Conservation (phyloP, 1,140 invertebrate genomes). For the Colletes gigas region DNA sequence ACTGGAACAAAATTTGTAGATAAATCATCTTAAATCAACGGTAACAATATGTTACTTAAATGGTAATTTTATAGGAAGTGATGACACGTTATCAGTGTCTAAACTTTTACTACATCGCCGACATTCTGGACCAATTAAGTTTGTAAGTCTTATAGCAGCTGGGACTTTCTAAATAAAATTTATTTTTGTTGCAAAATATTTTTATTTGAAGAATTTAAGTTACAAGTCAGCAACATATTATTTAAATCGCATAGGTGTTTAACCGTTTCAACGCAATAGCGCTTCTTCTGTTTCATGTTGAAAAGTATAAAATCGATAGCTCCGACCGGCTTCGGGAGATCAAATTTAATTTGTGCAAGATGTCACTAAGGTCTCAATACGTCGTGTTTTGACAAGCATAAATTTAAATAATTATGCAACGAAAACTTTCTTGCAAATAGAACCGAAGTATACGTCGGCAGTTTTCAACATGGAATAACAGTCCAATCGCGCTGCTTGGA, state of each 20-base stretch:
- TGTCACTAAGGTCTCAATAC: too few species aligned
- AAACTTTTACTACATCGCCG: conserved; percentile 72
- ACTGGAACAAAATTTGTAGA: not conserved
- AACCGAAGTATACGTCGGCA: too few species aligned
- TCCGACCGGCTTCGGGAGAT: too few species aligned
- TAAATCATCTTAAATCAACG: conserved; percentile 5
- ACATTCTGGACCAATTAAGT: conserved; percentile 78
- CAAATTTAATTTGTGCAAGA: too few species aligned
- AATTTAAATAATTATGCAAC: too few species aligned
- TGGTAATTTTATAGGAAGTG: conserved; percentile 78
- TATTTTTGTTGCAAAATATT: conserved; percentile 6
- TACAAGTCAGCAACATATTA: not conserved
- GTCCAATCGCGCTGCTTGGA: too few species aligned
- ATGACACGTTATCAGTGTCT: conserved; percentile 75
- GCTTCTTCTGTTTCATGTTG: too few species aligned
- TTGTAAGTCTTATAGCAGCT: conserved; percentile 75
- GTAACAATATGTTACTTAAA: conserved; percentile 30
- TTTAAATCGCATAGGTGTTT: not conserved
- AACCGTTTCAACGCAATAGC: too few species aligned
- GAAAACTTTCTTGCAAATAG: too few species aligned
- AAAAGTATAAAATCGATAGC: too few species aligned
- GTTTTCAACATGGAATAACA: too few species aligned
- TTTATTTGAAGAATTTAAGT: not conserved
- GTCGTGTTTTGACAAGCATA: too few species aligned
- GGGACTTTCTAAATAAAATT: conserved; percentile 16